A percentile compares a stretch with the other conserved stretches of the same genome.
These are phyloP conservation scores for Sus scrofa DNA, from an alignment of 2,113 vertebrate genomes.

Conservation along the genomic window DNA sequence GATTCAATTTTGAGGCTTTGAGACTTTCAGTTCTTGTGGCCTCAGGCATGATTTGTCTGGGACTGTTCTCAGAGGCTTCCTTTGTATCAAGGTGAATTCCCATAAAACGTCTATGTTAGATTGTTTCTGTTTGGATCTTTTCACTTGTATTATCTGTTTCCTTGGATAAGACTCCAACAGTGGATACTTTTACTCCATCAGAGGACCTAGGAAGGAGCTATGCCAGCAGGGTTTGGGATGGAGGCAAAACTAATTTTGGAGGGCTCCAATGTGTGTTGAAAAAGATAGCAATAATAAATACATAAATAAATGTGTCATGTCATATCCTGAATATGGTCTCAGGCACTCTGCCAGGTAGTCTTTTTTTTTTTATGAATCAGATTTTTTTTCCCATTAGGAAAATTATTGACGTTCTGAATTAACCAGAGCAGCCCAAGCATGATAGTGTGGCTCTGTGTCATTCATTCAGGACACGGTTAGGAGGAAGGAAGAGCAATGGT, in stretches of 20 bases:
- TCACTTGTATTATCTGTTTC: not conserved
- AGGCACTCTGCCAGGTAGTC: constrained; percentile 75
- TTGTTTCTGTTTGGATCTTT: constrained; percentile 42
- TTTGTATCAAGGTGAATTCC: not conserved
- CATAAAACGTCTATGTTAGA: not conserved
- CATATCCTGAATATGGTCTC: constrained; percentile 67
- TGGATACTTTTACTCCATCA: constrained; percentile 54
- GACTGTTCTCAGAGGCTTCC: not conserved
- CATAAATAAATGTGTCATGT: constrained; percentile 71
- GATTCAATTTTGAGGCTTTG: not conserved
- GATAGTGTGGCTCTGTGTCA: constrained; percentile 55
- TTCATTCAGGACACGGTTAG: constrained; percentile 73
- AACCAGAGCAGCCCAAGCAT: constrained; percentile 74
- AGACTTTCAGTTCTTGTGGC: not conserved
- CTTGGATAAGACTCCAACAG: constrained; percentile 43
- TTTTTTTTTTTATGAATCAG: constrained; percentile 77
- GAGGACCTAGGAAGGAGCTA: constrained; percentile 41
- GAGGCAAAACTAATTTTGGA: constrained; percentile 69
- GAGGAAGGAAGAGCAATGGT: constrained; percentile 73
- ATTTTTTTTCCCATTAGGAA: constrained; percentile 80
- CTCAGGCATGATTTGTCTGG: not conserved
- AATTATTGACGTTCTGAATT: constrained; percentile 80
- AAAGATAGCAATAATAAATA: constrained; percentile 17
- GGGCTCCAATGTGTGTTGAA: constrained; percentile 2
- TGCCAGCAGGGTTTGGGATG: constrained; percentile 71